These are phyloP conservation scores for Porites evermanni DNA, from an alignment of 92 coral and sea anemone species.

Conservation along the genomic window DNA sequence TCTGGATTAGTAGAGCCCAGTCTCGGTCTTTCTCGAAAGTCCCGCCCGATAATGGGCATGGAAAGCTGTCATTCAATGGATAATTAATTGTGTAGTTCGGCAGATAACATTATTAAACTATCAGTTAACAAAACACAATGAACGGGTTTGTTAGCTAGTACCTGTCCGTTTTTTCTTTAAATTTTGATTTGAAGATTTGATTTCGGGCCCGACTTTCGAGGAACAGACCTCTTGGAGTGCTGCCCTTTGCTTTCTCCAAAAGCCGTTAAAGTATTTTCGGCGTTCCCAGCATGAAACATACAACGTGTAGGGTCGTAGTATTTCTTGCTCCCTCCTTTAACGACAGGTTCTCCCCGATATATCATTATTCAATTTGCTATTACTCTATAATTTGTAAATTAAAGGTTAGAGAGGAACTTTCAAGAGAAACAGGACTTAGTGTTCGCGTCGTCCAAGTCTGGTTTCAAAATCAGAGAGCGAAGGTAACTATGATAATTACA, in stretches of 20 bases:
- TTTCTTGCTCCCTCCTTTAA: neutral
- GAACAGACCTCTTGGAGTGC: neutral
- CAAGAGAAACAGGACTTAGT: conserved; percentile 99
- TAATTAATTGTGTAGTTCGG: too few relatives aligned
- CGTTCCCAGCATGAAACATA: neutral
- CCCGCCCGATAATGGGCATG: too few relatives aligned
- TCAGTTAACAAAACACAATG: too few relatives aligned
- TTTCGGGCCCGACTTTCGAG: too few relatives aligned
- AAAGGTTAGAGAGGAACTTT: conserved; percentile 97
- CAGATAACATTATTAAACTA: too few relatives aligned
- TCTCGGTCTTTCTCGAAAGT: neutral
- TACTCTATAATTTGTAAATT: neutral
- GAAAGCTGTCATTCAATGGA: too few relatives aligned
- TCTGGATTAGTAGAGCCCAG: neutral
- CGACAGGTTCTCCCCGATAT: neutral
- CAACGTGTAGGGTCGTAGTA: too few relatives aligned
- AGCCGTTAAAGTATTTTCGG: neutral
- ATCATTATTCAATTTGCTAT: neutral
- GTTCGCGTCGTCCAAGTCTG: conserved; percentile 99
- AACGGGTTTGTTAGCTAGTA: too few relatives aligned
- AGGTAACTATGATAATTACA: conserved; percentile 63
- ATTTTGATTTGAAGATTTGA: too few relatives aligned
- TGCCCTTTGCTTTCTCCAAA: neutral
- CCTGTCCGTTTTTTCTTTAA: too few relatives aligned
- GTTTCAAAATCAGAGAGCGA: conserved; percentile 99